Base-by-base conservation (phyloP, 1,140 invertebrate species). In the Drosophila nigromelanica region DNA sequence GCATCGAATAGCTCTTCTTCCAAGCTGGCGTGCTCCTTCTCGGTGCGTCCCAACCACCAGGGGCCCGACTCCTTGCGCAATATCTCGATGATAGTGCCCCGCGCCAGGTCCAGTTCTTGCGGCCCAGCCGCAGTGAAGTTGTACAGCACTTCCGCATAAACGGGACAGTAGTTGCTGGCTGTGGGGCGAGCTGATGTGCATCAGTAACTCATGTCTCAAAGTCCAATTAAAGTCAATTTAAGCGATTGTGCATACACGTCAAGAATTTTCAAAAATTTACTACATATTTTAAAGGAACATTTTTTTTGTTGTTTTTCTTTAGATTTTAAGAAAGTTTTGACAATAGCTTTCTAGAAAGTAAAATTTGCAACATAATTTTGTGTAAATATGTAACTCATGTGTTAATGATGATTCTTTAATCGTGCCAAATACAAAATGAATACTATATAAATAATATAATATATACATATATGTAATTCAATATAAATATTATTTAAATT, bases 41-140 rank as follows among this genome's bases (percentile, higher is more conserved):
- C 89, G 12, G 81, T 81, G 60, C 89, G 78, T 8, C 91, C 91
- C 51, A 80, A 86, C 91, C 91, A 92, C 91, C 91, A 92, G 58
- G 89, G 82, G 35, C 91, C 91, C 5, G 77, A 68, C 30, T 91
- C 90, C 66, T 90, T 90, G 37, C 82, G 82, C 50, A 92, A 39
- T 50, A 92, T 79, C 68, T 92, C 89, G 39, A 92, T 90, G 18
- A 91, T 48, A 33, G 79, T 81, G 47, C 91, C 91, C 21, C 80
- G 80, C 69, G 91, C 83, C 27, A 92, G 50, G 10, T 78, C 78
- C 42, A 92, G 61, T 58, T 92, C 89, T 64, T 92, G 89, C 15
- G 83, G 74, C 24, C 87, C 91, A 10, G 78, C 90, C 14, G 90
- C 77, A 5, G 78, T 86, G 40, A 92, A 91, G 66, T 80, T 89